phyloP scores from a whole-genome alignment of 2,797 vertebrate species.

The Chloroceryle inda region DNA sequence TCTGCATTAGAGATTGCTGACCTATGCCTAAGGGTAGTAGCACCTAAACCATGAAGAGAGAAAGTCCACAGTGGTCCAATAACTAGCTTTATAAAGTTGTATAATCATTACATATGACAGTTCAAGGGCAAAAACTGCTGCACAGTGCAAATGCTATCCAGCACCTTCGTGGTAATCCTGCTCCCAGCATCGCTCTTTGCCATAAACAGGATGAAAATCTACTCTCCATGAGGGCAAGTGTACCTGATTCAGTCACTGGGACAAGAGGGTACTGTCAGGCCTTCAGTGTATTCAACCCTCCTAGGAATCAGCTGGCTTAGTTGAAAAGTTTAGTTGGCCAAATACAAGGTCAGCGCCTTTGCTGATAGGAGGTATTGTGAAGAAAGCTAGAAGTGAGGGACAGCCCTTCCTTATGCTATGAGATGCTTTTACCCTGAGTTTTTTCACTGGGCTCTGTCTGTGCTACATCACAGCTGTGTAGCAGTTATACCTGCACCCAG shows the following conservation, averaged over 20 bases:
- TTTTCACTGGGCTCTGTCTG: not conserved
- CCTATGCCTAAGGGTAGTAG: not conserved
- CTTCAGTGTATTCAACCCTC: not conserved
- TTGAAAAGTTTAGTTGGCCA: not conserved
- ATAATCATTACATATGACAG: accelerated
- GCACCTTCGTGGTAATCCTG: not conserved
- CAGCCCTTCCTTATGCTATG: not conserved
- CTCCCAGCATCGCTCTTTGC: not conserved
- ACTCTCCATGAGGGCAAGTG: not conserved
- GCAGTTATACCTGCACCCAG: not conserved
- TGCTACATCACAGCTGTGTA: not conserved
- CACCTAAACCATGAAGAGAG: not conserved
- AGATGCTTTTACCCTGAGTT: not conserved
- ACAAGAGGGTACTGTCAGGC: not conserved
- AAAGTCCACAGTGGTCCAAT: not conserved
- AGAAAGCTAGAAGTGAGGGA: not conserved
- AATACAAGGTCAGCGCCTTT: not conserved
- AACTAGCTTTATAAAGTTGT: not conserved
- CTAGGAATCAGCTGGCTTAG: not conserved
- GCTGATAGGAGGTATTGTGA: not conserved
- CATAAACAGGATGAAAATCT: not conserved
- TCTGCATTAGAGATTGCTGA: not conserved
- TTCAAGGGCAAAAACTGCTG: not conserved
- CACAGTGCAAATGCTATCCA: not conserved
- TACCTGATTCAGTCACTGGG: not conserved